Base-by-base conservation (phyloP, 2,797 vertebrate species). In the Lithobates sylvaticus region DNA sequence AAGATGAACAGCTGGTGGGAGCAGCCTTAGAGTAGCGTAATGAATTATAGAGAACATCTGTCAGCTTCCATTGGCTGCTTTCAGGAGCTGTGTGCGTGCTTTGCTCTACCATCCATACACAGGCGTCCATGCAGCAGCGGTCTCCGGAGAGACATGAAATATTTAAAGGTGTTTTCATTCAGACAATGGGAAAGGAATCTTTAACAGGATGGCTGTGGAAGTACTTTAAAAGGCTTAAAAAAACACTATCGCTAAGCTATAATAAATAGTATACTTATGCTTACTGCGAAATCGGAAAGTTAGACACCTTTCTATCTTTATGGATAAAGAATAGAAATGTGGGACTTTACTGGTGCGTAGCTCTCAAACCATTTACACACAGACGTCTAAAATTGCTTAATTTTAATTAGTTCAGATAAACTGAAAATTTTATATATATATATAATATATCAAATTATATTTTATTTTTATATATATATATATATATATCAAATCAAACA, bases 31-130 rank as follows among this genome's bases (percentile, higher is more conserved):
- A 91, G 89, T 36, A 69, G 83, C 83, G 88, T 88, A 81, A 91
- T 93, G 89, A 93, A 93, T 93, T 92, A 93, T 92, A 92, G 90
- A 93, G 90, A 89, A 86, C 89, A 91, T 80, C 90, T 92, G 91
- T 91, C 89, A 67, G 88, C 88, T 75, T 90, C 81, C 67, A 87
- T 88, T 77, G 88, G 44, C 81, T 68, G 88, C 0, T 6, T 50
- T 1, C 88, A 58, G 87, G 78, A 88, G 71, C 88, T 88, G 89
- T 65, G 87, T 77, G 90, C 27, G 83, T 88, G 86, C 0, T 54
- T 13, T 86, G 73, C 13, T 87, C 21, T 54, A 0, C 13, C 73
- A 5, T 88, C 3, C 65, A 42, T 85, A 61, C 89, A 21, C 29
- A n/a, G 42, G 8, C 15, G 78, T 73, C 89, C 0, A 50, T 23